phyloP scores from a whole-genome alignment of 2,797 vertebrate species.

The Emydoidea blandingii region DNA sequence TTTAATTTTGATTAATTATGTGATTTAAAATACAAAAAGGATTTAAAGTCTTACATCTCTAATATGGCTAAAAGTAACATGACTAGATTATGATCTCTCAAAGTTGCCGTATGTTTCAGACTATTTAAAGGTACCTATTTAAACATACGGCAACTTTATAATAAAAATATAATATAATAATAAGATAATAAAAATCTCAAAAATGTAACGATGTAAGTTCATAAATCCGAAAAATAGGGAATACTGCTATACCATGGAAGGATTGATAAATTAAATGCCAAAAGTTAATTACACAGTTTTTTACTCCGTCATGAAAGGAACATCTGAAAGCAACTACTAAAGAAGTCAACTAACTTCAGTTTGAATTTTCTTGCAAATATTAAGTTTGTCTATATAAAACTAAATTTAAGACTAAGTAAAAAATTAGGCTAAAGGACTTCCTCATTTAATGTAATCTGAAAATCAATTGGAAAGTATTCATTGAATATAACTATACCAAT shows the following conservation, averaged over 20 bases:
- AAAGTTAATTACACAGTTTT: background rate
- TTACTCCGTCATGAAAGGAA: background rate
- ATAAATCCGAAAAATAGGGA: background rate
- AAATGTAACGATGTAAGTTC: background rate
- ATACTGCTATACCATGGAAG: rapidly evolving
- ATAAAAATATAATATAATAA: background rate
- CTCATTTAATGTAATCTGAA: background rate
- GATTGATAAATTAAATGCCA: background rate
- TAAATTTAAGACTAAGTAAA: background rate
- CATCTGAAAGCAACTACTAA: background rate
- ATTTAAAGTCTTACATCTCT: background rate
- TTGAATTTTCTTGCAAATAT: background rate
- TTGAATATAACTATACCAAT: background rate
- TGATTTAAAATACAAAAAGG: background rate
- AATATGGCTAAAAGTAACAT: background rate
- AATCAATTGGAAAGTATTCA: background rate
- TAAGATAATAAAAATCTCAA: background rate
- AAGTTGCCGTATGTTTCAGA: background rate
- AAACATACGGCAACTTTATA: too few relatives aligned
- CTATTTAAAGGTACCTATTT: background rate
- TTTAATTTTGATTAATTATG: background rate
- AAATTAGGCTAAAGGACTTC: too few relatives aligned
- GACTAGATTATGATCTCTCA: background rate
- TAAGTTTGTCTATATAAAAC: background rate
- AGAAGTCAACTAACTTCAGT: background rate